Evolutionary conservation across 2,113 vertebrate genomes (phyloP), one percentile per base, ranked within the genome.

Genomic region (Oophaga pumilio): DNA sequence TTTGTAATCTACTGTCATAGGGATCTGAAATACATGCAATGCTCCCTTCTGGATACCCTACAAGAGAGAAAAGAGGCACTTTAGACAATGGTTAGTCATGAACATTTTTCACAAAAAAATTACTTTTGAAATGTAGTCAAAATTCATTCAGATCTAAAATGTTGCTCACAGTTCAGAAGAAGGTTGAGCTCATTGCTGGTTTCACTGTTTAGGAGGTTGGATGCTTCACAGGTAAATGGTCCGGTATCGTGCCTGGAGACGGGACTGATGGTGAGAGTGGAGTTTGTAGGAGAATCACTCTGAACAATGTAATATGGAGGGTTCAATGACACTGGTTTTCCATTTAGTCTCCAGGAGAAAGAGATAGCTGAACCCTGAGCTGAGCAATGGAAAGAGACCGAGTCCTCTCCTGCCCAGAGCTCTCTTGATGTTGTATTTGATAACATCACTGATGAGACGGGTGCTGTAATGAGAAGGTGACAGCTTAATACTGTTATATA

Each of bases 91-190:
- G n/a, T 28, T 28, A 76, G 43, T 20, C 9, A 22, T 22, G 20
- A 50, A 0, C 11, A 2, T 50, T 43, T 76, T 20, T 50, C 17
- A 76, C 20, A 12, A 33, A 74, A 74, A 3, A 49, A n/a, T n/a
- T n/a, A n/a, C n/a, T n/a, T n/a, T n/a, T n/a, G n/a, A n/a, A n/a
- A n/a, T 69, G 24, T 69, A 13, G 15, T 28, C 13, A 69, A 28
- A n/a, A 15, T 5, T 14, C 24, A 73, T 74, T 17, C 10, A 49
- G 22, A 74, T 53, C 8, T 22, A 56, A 15, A 11, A 56, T 73
- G 4, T 18, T 85, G 86, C 88, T 89, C 76, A 89, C 88, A 89
- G 13, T 22, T 73, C 22, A 86, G 8, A 12, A 53, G n/a, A n/a
- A 86, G 68, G 59, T 11, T 24, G 14, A 85, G 73, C 13, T 66